Evolutionary conservation across 2,888 invertebrate genomes (phyloP), one percentile per base, ranked within the genome.

Genomic region (Drosophila paracracens): DNA sequence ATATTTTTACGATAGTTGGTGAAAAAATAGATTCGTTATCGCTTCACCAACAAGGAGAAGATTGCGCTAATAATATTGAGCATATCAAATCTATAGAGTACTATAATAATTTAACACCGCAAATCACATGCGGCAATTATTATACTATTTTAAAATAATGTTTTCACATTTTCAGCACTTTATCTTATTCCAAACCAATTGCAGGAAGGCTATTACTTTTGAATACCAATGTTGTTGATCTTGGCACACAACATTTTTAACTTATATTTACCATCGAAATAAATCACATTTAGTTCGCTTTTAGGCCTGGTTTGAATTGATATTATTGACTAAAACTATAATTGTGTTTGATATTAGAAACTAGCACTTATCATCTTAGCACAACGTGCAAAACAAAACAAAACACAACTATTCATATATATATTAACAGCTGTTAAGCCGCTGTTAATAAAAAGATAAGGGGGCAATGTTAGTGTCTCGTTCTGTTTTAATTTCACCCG

Each of bases 401-500:
- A 48, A 29, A 3, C 51, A n/a, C 38, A 38, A 25, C 29, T 38
- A 13, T n/a, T 10, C 25, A 48, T 27, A 38, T 2, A 5, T 4
- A 38, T 3, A 33, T 1, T 38, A 46, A 38, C 46, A 71, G 53
- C 61, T 70, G 69, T 71, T 60, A 48, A 40, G 33, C 1, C 8
- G 40, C 43, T 62, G 62, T 29, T 50, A 56, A 48, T 61, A 48
- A 36, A 35, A 57, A 60, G 59, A 50, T 60, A 21, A 43, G 40
- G 50, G 48, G 48, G n/a, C 29, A 40, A 56, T 40, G 38, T 43
- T 35, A 62, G 21, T 27, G 16, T 5, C 10, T 16, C 16, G 11
- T 27, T 79, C 63, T 76, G 57, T 76, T 63, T 67, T 53, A 54
- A 40, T 51, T 40, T 13, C 7, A 18, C 4, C 13, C n/a, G 29